phyloP scores from a whole-genome alignment of 2,888 invertebrate genomes.

The Pyrocoelia pectoralis region DNA sequence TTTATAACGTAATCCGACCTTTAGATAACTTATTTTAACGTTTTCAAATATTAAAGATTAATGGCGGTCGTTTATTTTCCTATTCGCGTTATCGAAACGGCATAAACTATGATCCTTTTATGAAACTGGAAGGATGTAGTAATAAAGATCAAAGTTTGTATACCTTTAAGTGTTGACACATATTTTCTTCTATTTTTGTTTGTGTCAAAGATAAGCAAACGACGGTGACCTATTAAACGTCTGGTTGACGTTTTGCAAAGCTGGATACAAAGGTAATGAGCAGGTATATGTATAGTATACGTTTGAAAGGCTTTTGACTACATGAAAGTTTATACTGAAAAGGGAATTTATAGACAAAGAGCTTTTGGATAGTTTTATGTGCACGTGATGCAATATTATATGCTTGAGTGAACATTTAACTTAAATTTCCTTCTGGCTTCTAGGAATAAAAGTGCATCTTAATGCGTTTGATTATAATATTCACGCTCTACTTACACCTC shows the following conservation, averaged over 20 bases:
- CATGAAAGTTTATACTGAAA: conserved; percentile 17
- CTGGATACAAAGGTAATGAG: conserved; percentile 21
- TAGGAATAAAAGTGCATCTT: too few relatives aligned
- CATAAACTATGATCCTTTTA: neutral
- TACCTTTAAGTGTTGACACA: neutral
- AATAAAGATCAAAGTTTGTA: conserved; percentile 15
- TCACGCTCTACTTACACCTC: too few relatives aligned
- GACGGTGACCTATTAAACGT: neutral
- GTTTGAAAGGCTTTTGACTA: conserved; percentile 7
- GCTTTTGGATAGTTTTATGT: conserved; percentile 1
- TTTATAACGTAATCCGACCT: conserved; percentile 3
- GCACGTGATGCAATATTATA: neutral
- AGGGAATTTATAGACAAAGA: conserved; percentile 6
- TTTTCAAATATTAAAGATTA: conserved; percentile 6
- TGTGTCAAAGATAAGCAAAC: conserved; percentile 16
- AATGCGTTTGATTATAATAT: too few relatives aligned
- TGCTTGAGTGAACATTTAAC: neutral
- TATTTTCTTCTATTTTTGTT: conserved; percentile 1
- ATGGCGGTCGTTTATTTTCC: conserved; percentile 9
- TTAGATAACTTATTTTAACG: neutral
- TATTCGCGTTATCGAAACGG: neutral
- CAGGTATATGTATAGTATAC: conserved; percentile 11
- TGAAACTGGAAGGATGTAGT: neutral
- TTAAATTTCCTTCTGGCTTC: neutral
- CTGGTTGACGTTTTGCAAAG: too few relatives aligned